These are phyloP conservation scores for Ondatra zibethicus DNA, from an alignment of 2,113 vertebrate species.

Conservation along the genomic window DNA sequence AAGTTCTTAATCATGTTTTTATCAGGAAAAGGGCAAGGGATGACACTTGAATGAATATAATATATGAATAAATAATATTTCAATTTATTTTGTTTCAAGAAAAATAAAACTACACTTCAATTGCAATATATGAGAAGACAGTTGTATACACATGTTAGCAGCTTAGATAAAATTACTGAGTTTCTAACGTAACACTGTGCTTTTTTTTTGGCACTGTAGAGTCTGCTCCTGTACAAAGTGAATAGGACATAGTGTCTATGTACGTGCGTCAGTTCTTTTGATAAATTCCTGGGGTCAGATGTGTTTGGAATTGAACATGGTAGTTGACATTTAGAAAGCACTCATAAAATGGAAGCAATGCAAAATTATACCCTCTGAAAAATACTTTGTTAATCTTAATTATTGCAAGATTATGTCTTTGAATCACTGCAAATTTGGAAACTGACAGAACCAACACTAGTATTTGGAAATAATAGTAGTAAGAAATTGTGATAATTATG, in stretches of 20 bases:
- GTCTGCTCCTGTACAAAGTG: background rate
- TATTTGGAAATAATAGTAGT: accelerated
- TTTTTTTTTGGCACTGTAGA: background rate
- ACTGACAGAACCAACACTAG: background rate
- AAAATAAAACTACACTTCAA: conserved; percentile 56
- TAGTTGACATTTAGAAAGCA: background rate
- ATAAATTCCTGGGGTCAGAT: background rate
- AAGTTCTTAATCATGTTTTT: conserved; percentile 77
- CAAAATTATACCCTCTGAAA: conserved; percentile 8
- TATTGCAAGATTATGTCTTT: background rate
- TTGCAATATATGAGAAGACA: background rate
- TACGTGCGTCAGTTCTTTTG: background rate
- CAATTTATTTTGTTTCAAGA: conserved; percentile 61
- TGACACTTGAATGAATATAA: conserved; percentile 61
- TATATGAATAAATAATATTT: conserved; percentile 58
- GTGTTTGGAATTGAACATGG: background rate
- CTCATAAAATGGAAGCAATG: background rate
- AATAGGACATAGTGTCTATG: background rate
- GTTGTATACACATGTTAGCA: background rate
- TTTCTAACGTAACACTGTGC: background rate
- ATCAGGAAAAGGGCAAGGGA: conserved; percentile 61
- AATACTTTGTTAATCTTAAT: background rate
- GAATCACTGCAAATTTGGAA: background rate
- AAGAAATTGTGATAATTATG: background rate
- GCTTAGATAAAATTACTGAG: background rate